phyloP scores from a whole-genome alignment of 1,140 invertebrate species.

The Chionoecetes opilio region DNA sequence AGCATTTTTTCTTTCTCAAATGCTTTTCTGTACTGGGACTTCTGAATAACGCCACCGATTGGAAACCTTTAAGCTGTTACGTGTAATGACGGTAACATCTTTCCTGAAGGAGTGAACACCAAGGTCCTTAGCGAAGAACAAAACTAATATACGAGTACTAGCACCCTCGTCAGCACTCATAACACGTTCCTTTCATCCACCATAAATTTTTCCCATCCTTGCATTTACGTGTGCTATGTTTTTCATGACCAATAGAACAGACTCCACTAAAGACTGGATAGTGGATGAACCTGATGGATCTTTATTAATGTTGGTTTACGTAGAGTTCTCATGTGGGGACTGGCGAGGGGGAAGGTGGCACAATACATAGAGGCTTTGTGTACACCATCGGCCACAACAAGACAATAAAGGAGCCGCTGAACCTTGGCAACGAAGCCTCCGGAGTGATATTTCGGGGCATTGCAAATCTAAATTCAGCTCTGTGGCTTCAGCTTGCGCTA shows the following conservation, averaged over 20 bases:
- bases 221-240: background rate
- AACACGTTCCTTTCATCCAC: background rate
- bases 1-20: too few relatives aligned
- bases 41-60: too few relatives aligned
- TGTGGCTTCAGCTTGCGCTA: background rate
- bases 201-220: background rate
- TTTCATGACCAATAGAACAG: background rate
- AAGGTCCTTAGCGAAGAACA: background rate
- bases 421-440: background rate
- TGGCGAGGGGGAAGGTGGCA: background rate
- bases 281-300: background rate
- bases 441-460: constrained; percentile 14
- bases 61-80: too few relatives aligned
- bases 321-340: background rate
- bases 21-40: too few relatives aligned
- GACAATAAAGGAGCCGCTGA: background rate
- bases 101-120: too few relatives aligned
- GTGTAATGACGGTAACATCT: too few relatives aligned
- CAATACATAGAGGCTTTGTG: background rate
- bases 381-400: background rate
- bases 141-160: background rate
- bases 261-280: too few relatives aligned
- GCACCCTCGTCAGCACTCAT: background rate
- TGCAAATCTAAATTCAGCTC: background rate
- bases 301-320: background rate